Conservation (phyloP, 2,888 invertebrate genomes). For the Orthosia gracilis region DNA sequence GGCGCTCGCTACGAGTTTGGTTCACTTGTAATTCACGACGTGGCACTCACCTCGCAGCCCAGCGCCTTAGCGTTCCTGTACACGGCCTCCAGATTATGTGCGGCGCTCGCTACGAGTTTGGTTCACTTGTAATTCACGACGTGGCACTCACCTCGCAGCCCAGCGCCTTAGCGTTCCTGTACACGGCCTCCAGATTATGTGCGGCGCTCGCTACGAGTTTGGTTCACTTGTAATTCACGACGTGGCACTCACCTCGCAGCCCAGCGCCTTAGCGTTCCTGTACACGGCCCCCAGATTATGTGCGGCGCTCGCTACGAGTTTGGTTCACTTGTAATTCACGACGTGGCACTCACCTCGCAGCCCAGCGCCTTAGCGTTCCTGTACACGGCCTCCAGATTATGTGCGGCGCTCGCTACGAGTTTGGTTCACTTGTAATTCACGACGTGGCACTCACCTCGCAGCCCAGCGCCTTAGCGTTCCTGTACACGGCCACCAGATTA, state of each 20-base stretch:
- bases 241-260: conserved; percentile 92
- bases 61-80: no score
- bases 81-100: no score
- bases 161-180: no score
- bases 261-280: conserved; percentile 93
- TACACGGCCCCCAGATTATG: conserved; percentile 94
- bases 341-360: conserved; percentile 84
- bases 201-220: conserved; percentile 93
- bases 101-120: no score
- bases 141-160: no score
- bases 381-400: conserved; percentile 94
- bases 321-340: not conserved
- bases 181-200: conserved; percentile 94
- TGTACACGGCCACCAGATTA: conserved; percentile 94
- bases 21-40: no score
- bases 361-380: conserved; percentile 94
- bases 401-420: conserved; percentile 93
- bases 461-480: conserved; percentile 94
- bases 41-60: no score
- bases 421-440: conserved; percentile 93
- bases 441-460: conserved; percentile 92
- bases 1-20: no score
- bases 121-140: no score
- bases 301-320: conserved; percentile 90
- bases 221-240: conserved; percentile 93